Evolutionary conservation across 2,888 invertebrate species (phyloP), one percentile per base, ranked within the genome.

Genomic region (Embidobia sp.): DNA sequence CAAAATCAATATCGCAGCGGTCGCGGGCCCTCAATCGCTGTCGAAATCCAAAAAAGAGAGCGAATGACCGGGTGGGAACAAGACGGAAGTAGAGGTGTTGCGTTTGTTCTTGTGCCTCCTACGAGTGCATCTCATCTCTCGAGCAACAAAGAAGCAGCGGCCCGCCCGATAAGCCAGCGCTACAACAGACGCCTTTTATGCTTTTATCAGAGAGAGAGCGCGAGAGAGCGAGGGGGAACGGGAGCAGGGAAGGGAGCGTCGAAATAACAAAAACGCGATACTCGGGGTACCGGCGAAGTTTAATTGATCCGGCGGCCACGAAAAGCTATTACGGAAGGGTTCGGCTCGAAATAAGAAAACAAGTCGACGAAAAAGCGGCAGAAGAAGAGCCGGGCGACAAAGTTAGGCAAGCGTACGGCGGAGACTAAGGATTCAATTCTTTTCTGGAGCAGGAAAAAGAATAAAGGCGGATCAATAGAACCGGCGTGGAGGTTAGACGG

Each of bases 361-460:
- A 66, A 57, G 29, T 13, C 13, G 22, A 7, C 35, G 49, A 42
- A 72, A 75, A 67, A 73, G 57, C 67, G 59, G 27, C 55, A 40
- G 64, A 69, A 79, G n/a, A n/a, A n/a, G n/a, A n/a, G n/a, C n/a
- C n/a, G n/a, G 78, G 79, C 77, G 81, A 73, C 66, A 78, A 81
- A 80, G 79, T 77, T 77, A 77, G 77, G 55, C 76, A 77, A 80
- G 79, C 81, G 81, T 77, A 76, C 81, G 77, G 76, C 31, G 78
- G 78, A 79, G 83, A 83, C 81, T 82, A 84, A 85, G 85, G 84
- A 87, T 87, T 87, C 86, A 86, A 88, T 88, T 88, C 85, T 85
- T 85, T 81, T 75, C 53, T 48, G 19, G 57, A 18, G n/a, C n/a
- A 79, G 77, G 78, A 66, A 76, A 77, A 75, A 70, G n/a, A 76